Percentiles rank a stretch among this genome's conserved stretches.
Conservation (phyloP, 2,797 vertebrate genomes). For the Gymnopithys bicolor region DNA sequence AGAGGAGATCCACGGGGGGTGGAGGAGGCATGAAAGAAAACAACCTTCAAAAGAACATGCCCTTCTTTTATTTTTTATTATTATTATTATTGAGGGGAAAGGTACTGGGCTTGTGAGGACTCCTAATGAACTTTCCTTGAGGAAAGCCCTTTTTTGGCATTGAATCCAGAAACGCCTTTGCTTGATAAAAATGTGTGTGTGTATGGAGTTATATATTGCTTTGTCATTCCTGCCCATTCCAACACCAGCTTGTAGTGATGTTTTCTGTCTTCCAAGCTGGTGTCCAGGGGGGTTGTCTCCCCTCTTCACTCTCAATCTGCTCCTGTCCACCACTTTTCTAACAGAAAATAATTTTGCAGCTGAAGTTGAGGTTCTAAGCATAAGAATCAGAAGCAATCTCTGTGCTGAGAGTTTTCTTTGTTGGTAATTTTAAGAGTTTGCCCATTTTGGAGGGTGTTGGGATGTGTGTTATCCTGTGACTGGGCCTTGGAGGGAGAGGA, state of each 20-base stretch:
- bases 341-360: background rate
- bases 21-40: slow-evolving; percentile 21
- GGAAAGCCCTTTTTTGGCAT: background rate
- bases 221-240: background rate
- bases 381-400: background rate
- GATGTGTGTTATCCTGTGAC: rapidly evolving
- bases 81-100: background rate
- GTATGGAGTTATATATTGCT: rapidly evolving
- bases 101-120: background rate
- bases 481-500: background rate
- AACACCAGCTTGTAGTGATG: rapidly evolving
- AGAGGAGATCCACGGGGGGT: background rate
- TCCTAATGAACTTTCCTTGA: slow-evolving; percentile 12
- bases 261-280: rapidly evolving
- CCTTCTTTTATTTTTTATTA: background rate
- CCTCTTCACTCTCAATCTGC: background rate
- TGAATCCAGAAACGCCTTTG: background rate
- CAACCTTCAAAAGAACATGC: slow-evolving; percentile 18
- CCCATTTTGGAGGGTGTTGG: rapidly evolving
- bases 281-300: background rate
- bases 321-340: background rate
- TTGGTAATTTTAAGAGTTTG: rapidly evolving
- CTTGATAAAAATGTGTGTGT: background rate
- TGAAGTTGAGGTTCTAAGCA: rapidly evolving
- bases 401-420: background rate